Percentiles rank a stretch among this genome's conserved stretches.
Evolutionary conservation across 2,113 vertebrate species (phyloP).

Genomic region (Nycticryphes semicollaris): DNA sequence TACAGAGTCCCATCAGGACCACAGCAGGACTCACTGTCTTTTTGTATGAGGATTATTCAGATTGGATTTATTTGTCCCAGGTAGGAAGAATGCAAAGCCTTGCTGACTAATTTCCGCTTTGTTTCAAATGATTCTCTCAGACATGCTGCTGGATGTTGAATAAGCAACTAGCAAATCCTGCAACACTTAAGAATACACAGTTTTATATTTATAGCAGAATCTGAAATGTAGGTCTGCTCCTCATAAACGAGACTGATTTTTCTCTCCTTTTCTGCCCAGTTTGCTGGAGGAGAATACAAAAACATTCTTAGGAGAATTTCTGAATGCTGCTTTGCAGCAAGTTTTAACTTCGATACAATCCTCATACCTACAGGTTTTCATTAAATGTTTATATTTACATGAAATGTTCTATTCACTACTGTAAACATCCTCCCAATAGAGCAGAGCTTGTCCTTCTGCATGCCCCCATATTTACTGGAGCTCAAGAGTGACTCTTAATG

Average conservation of each 20-base stretch:
- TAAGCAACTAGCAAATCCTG: neutral
- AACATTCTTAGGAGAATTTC: neutral
- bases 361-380: neutral
- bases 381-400: neutral
- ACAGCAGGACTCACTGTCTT: neutral
- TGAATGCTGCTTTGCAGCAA: neutral
- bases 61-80: neutral
- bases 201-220: neutral
- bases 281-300: neutral
- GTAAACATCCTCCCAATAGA: neutral
- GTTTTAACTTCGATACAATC: neutral
- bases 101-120: neutral
- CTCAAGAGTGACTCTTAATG: neutral
- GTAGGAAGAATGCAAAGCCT: neutral
- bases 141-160: neutral
- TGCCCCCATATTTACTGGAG: neutral
- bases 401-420: neutral
- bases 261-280: neutral
- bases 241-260: neutral
- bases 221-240: neutral
- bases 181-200: neutral
- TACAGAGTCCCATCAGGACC: neutral
- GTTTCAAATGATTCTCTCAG: neutral
- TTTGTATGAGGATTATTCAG: neutral
- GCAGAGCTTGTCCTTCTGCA: neutral